These are phyloP conservation scores for Xerus rutilus DNA, from an alignment of 2,797 vertebrate species.

Conservation along the genomic window DNA sequence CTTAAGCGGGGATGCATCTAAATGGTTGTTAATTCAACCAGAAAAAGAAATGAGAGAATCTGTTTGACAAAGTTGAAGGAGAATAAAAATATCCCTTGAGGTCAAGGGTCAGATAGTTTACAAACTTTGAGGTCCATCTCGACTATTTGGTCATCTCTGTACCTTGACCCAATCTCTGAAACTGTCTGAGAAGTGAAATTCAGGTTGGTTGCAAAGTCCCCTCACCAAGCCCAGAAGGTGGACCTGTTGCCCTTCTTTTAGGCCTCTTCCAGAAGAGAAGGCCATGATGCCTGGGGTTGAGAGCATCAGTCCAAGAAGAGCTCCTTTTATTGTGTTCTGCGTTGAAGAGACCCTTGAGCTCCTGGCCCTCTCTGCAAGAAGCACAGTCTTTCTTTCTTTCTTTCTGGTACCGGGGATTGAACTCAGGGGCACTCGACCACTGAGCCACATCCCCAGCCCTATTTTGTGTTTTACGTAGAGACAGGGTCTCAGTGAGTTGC, in stretches of 20 bases:
- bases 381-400: not conserved
- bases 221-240: not conserved
- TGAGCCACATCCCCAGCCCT: no score
- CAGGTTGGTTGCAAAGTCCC: not conserved
- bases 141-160: not conserved
- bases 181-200: not conserved
- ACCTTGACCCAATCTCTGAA: not conserved
- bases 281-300: not conserved
- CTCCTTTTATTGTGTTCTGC: not conserved
- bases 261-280: not conserved
- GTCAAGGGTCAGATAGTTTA: not conserved
- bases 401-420: no score
- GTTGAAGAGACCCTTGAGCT: not conserved
- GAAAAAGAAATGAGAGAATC: not conserved
- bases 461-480: no score
- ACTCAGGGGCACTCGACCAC: no score
- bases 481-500: no score
- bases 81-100: not conserved
- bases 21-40: not conserved
- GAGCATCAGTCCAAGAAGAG: not conserved
- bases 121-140: not conserved
- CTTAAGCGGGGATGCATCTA: not conserved
- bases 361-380: not conserved
- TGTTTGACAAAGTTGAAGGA: not conserved
- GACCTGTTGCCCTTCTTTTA: not conserved